phyloP scores from a whole-genome alignment of 2,113 vertebrate species.

The Centropristis striata region DNA sequence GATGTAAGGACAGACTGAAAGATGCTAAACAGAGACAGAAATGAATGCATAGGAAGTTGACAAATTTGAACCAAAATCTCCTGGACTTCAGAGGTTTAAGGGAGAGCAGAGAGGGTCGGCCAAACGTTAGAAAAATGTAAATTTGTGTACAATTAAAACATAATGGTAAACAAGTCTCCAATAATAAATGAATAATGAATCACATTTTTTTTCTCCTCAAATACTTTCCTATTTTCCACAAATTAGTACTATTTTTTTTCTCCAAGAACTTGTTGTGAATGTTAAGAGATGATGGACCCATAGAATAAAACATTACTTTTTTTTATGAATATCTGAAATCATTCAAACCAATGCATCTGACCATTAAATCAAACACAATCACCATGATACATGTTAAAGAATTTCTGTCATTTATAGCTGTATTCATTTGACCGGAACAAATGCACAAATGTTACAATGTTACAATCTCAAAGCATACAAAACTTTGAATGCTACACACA shows the following conservation, averaged over 20 bases:
- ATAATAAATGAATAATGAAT: neutral
- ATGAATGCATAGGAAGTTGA: too few species aligned
- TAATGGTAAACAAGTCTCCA: neutral
- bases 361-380: neutral
- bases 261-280: neutral
- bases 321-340: neutral
- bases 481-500: neutral
- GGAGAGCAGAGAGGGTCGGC: too few species aligned
- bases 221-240: neutral
- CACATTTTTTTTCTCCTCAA: neutral
- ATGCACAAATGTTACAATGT: neutral
- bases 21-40: too few species aligned
- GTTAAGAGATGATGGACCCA: neutral
- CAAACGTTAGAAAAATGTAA: too few species aligned
- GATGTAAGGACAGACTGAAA: too few species aligned
- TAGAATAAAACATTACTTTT: neutral
- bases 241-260: neutral
- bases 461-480: neutral
- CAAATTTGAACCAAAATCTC: too few species aligned
- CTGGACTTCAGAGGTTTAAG: too few species aligned
- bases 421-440: conserved; percentile 6
- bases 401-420: neutral
- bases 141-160: too few species aligned
- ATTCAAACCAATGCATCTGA: neutral
- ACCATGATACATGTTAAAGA: neutral